A percentile compares a stretch with the other conserved stretches of the same genome.
Evolutionary conservation across 1,140 invertebrate genomes (phyloP).

Genomic region (Pseudomyrmex concolor): DNA sequence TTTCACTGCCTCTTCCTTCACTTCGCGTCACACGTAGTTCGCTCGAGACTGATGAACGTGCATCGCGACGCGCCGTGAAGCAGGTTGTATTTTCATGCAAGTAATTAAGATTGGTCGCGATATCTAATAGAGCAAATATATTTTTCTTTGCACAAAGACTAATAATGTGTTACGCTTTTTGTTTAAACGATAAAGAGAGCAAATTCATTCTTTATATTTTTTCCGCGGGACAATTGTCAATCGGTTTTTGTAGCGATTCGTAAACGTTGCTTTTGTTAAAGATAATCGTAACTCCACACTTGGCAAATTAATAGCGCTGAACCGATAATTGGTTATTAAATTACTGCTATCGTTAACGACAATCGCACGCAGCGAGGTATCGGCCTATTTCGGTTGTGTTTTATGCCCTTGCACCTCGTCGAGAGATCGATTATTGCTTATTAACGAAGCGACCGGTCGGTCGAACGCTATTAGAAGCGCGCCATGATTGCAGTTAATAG

Average conservation of each 20-base stretch:
- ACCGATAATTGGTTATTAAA: slow-evolving; percentile 36
- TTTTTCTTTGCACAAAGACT: slow-evolving; percentile 29
- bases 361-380: not conserved
- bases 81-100: slow-evolving; percentile 33
- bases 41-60: slow-evolving; percentile 25
- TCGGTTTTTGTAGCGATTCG: not conserved
- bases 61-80: slow-evolving; percentile 24
- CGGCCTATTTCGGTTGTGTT: slow-evolving; percentile 32
- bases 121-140: not conserved
- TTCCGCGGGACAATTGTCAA: slow-evolving; percentile 10
- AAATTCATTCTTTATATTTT: not conserved
- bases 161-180: slow-evolving; percentile 40
- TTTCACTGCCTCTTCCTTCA: slow-evolving; percentile 54
- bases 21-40: slow-evolving; percentile 31
- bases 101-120: slow-evolving; percentile 30
- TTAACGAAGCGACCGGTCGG: slow-evolving; percentile 49
- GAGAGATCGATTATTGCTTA: slow-evolving; percentile 56
- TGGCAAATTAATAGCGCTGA: slow-evolving; percentile 11
- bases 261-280: not conserved
- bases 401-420: slow-evolving; percentile 42
- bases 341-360: slow-evolving; percentile 37
- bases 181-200: not conserved
- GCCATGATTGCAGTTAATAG: slow-evolving; percentile 58
- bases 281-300: not conserved
- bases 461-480: slow-evolving; percentile 37